Conservation (phyloP, 2,888 invertebrate genomes). For the Chaetogeoica ovagalla region DNA sequence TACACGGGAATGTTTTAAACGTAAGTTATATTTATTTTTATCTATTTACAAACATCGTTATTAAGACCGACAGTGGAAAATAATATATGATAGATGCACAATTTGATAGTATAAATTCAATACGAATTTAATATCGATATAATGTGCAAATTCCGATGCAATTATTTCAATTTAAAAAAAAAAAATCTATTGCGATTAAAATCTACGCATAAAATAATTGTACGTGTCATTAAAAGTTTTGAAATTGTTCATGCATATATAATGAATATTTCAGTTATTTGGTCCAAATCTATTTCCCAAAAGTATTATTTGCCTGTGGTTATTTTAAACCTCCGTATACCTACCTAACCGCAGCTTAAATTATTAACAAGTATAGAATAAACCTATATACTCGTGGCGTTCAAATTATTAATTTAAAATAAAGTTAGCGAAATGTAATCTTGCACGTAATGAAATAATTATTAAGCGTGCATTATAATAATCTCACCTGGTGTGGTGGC, state of each 20-base stretch:
- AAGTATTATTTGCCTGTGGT: too few species aligned
- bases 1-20: too few species aligned
- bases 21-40: too few species aligned
- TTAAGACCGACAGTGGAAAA: too few species aligned
- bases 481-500: neutral
- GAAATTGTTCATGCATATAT: neutral
- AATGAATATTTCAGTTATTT: neutral
- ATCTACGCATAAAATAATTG: neutral
- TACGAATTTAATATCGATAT: too few species aligned
- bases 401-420: conserved; percentile 13
- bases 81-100: too few species aligned
- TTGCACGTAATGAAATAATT: neutral
- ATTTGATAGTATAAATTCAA: too few species aligned
- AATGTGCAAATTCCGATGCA: neutral
- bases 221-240: neutral
- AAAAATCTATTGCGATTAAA: too few species aligned
- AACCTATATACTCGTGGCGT: too few species aligned
- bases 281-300: too few species aligned
- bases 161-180: neutral
- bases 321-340: too few species aligned
- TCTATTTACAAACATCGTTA: too few species aligned
- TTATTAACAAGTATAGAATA: neutral
- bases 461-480: neutral
- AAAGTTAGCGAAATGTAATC: neutral
- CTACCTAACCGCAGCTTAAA: neutral